These are phyloP conservation scores for Sepiola atlantica DNA, from an alignment of 2,888 invertebrate genomes.

Conservation along the genomic window DNA sequence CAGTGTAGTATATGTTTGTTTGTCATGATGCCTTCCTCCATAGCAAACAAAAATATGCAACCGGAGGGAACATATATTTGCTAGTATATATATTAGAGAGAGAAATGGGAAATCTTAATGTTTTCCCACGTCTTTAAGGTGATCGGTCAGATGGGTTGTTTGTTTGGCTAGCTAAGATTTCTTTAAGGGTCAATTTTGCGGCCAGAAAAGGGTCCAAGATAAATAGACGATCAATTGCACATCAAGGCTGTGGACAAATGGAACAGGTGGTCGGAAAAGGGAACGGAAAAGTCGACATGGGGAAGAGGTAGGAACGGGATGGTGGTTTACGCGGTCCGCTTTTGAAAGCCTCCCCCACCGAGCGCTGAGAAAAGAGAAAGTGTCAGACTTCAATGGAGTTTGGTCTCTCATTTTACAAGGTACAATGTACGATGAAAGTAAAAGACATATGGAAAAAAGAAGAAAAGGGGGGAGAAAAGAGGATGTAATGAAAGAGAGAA, in stretches of 20 bases:
- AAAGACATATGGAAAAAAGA: not conserved
- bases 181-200: not conserved
- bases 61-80: too few species aligned
- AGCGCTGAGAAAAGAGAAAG: not conserved
- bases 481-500: not conserved
- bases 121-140: not conserved
- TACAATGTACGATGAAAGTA: not conserved
- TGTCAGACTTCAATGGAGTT: not conserved
- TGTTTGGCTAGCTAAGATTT: not conserved
- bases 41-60: too few species aligned
- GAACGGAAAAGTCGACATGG: not conserved
- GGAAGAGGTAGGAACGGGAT: not conserved
- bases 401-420: not conserved
- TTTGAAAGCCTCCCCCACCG: not conserved
- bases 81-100: too few species aligned
- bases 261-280: not conserved
- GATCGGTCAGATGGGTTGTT: not conserved
- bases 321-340: not conserved
- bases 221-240: not conserved
- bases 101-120: too few species aligned
- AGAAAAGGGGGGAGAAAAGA: not conserved
- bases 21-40: too few species aligned
- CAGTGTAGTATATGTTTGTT: too few species aligned
- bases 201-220: conserved; percentile 23
- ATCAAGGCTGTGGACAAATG: not conserved